Percentiles rank a stretch among this genome's conserved stretches.
Evolutionary conservation across 1,140 invertebrate genomes (phyloP).

Genomic region (Aricia agestis): DNA sequence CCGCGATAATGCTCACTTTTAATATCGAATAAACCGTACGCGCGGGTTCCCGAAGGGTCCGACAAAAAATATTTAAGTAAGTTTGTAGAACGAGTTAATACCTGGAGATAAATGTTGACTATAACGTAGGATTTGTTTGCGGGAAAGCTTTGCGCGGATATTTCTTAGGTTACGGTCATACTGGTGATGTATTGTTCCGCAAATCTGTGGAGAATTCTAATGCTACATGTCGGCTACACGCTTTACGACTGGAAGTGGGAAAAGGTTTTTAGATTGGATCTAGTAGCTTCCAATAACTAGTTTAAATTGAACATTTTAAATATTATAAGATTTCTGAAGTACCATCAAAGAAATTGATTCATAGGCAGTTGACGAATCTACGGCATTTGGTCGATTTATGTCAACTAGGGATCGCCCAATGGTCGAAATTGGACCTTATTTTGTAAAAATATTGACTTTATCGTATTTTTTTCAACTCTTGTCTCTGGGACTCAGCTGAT

Average conservation of each 20-base stretch:
- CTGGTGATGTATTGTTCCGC: constrained; percentile 2
- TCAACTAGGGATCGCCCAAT: no score
- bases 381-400: no score
- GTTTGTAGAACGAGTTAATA: constrained; percentile 7
- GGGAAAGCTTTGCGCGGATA: constrained; percentile 6
- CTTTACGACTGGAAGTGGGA: background rate
- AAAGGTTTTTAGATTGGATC: background rate
- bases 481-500: no score
- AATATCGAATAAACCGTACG: constrained; percentile 25
- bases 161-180: constrained; percentile 1
- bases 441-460: no score
- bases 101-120: constrained; percentile 1
- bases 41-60: constrained; percentile 15
- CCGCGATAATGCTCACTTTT: constrained; percentile 19
- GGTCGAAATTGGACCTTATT: no score
- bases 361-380: no score
- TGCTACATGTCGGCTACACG: background rate
- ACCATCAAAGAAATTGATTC: no score
- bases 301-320: no score
- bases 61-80: constrained; percentile 7
- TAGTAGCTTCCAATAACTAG: no score
- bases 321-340: no score
- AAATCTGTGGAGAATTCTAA: constrained; percentile 6
- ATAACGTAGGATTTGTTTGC: constrained; percentile 11
- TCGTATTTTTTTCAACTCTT: no score